Conservation (phyloP, 2,113 vertebrate genomes). For the Syngnathus floridae region DNA sequence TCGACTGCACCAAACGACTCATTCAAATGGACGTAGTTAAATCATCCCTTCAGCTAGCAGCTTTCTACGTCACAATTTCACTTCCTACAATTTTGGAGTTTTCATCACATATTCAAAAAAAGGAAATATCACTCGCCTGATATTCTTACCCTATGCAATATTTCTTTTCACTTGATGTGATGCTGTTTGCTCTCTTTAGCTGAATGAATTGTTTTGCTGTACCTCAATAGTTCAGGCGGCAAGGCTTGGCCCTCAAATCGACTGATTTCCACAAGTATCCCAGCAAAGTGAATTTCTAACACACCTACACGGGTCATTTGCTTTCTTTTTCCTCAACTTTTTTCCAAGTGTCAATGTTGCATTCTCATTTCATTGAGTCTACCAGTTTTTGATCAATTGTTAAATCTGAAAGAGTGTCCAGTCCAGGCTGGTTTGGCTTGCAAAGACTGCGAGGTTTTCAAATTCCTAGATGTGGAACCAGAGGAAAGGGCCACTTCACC, state of each 20-base stretch:
- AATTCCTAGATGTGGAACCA: slow-evolving; percentile 11
- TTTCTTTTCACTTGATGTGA: slow-evolving; percentile 22
- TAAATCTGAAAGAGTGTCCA: slow-evolving; percentile 25
- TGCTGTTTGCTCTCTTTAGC: slow-evolving; percentile 20
- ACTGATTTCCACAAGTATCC: slow-evolving; percentile 1
- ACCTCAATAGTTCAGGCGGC: slow-evolving; percentile 11
- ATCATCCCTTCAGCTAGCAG: neutral
- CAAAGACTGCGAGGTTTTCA: slow-evolving; percentile 17
- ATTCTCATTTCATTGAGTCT: slow-evolving; percentile 2
- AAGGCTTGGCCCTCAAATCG: slow-evolving; percentile 7
- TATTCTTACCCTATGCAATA: slow-evolving; percentile 62
- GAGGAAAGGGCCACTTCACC: slow-evolving; percentile 24
- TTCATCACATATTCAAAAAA: slow-evolving; percentile 22
- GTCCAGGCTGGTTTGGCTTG: neutral
- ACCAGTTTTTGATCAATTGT: slow-evolving; percentile 22
- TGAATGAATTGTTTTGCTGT: slow-evolving; percentile 25
- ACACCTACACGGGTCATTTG: slow-evolving; percentile 2
- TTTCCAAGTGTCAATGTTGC: neutral
- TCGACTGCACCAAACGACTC: slow-evolving; percentile 8
- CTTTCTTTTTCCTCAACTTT: neutral
- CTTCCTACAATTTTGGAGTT: neutral
- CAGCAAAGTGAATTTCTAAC: neutral
- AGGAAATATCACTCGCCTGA: slow-evolving; percentile 29
- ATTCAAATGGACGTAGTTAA: neutral
- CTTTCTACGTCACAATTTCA: slow-evolving; percentile 7